Conservation (phyloP, 2,888 invertebrate genomes). For the Philhelius pedissequus region DNA sequence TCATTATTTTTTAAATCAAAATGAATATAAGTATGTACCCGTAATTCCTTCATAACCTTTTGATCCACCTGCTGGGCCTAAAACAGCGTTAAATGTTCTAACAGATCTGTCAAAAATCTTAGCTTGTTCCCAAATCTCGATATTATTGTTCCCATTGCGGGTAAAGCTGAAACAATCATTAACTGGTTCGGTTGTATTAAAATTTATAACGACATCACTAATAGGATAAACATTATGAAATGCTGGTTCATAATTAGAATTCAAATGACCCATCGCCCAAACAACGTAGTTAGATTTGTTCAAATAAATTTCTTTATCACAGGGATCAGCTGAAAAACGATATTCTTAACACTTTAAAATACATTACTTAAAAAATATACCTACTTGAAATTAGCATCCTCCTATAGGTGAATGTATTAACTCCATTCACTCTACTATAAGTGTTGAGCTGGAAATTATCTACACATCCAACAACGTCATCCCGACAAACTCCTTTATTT, state of each 20-base stretch:
- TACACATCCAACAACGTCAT: conserved; percentile 87
- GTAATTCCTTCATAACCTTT: conserved; percentile 88
- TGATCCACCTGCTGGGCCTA: conserved; percentile 91
- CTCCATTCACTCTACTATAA: conserved; percentile 85
- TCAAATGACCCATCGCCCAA: conserved; percentile 92
- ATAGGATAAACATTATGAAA: conserved; percentile 91
- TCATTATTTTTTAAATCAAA: neutral
- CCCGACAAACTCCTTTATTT: conserved; percentile 92
- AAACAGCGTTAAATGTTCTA: conserved; percentile 87
- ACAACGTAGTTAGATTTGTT: conserved; percentile 84
- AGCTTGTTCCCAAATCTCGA: conserved; percentile 82
- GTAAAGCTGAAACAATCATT: conserved; percentile 89
- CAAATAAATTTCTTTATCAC: conserved; percentile 86
- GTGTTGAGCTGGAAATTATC: conserved; percentile 91
- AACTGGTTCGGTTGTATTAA: conserved; percentile 83
- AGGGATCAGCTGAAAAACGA: conserved; percentile 88
- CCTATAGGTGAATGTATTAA: conserved; percentile 89
- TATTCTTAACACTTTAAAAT: too few relatives aligned
- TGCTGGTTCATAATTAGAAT: conserved; percentile 87
- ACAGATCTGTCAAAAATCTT: conserved; percentile 85
- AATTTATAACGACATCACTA: conserved; percentile 83
- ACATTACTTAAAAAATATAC: conserved; percentile 79
- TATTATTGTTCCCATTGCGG: conserved; percentile 74
- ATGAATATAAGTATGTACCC: conserved; percentile 78
- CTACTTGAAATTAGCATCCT: conserved; percentile 87